phyloP scores from a whole-genome alignment of 2,888 invertebrate species.

The Torymus aiolomorphi region DNA sequence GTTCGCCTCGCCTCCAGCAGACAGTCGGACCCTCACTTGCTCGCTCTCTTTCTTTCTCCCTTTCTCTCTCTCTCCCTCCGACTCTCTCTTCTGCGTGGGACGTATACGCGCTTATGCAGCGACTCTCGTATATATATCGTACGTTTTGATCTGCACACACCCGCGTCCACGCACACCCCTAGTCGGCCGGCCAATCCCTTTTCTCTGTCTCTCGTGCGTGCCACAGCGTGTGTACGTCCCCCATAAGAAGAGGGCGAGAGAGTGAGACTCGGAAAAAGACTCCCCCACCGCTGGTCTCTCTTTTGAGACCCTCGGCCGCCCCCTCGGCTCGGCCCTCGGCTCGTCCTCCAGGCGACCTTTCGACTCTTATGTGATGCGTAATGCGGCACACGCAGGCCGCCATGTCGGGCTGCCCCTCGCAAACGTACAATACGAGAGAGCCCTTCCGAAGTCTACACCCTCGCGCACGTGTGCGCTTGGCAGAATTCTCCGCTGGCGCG shows the following conservation, averaged over 20 bases:
- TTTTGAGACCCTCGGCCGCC: slow-evolving; percentile 45
- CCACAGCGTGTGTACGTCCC: background rate
- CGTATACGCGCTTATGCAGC: background rate
- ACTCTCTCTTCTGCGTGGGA: slow-evolving; percentile 4
- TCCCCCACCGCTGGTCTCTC: slow-evolving; percentile 23
- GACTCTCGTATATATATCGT: slow-evolving; percentile 26
- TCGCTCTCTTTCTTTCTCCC: background rate
- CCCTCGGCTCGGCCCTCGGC: background rate
- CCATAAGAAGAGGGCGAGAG: slow-evolving; percentile 55
- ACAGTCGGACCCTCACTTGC: slow-evolving; percentile 52
- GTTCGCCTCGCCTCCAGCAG: slow-evolving; percentile 55
- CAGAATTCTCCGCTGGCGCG: slow-evolving; percentile 13
- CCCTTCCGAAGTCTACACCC: slow-evolving; percentile 47
- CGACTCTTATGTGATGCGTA: slow-evolving; percentile 46
- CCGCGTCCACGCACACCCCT: slow-evolving; percentile 1
- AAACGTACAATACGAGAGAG: slow-evolving; percentile 32
- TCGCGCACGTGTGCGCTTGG: slow-evolving; percentile 15
- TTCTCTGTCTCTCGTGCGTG: too few relatives aligned
- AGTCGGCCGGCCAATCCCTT: background rate
- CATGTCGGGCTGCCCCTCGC: slow-evolving; percentile 28
- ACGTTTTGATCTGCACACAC: slow-evolving; percentile 52
- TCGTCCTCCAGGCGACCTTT: slow-evolving; percentile 54
- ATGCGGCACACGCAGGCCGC: background rate
- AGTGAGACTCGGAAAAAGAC: slow-evolving; percentile 41
- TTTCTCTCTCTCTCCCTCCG: slow-evolving; percentile 11